Base-by-base conservation (phyloP, 2,797 vertebrate species). In the Denticeps clupeoides region DNA sequence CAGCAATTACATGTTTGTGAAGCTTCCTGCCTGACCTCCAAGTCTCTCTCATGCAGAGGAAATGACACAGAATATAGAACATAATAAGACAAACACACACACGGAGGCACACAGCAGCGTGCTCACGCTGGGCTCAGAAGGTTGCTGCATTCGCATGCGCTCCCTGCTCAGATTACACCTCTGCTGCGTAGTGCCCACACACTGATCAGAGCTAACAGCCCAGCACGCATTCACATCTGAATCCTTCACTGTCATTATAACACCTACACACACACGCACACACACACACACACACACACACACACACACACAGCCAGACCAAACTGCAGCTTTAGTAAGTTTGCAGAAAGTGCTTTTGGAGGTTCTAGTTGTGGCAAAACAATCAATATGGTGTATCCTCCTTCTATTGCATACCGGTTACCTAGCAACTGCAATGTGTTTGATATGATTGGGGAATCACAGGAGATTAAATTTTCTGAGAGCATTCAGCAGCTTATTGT, bases 391-490 rank as follows among this genome's bases (percentile, higher is more conserved):
- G 49, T 43, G 55, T 52, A 11, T 12, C 22, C 13, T 41, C 40
- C 47, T 21, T 44, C 45, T 47, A 51, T 35, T 10, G 15, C 42
- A 27, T 27, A 40, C 55, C 33, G 52, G 56, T 65, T 62, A 46
- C 63, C 53, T 62, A 65, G 59, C 63, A 65, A 62, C 63, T 62
- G 49, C 18, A 7, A 1, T 12, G 31, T 28, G n/a, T 53, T 53
- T 61, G 45, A 51, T 57, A 43, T 18, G 24, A 31, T 47, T 32
- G 31, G 32, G 31, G 12, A 7, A 7, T 13, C 5, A 15, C 32
- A 32, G 15, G 31, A 32, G 6, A 1, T 28, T 10, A 32, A 7
- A 31, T 1, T 15, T 15, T 12, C 31, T 12, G 3, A 13, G 31
- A 32, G 12, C 15, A 31, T 12, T 13, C 2, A 7, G 4, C 15